Evolutionary conservation across 1,140 invertebrate genomes (phyloP).

Genomic region (Diabrotica virgifera): DNA sequence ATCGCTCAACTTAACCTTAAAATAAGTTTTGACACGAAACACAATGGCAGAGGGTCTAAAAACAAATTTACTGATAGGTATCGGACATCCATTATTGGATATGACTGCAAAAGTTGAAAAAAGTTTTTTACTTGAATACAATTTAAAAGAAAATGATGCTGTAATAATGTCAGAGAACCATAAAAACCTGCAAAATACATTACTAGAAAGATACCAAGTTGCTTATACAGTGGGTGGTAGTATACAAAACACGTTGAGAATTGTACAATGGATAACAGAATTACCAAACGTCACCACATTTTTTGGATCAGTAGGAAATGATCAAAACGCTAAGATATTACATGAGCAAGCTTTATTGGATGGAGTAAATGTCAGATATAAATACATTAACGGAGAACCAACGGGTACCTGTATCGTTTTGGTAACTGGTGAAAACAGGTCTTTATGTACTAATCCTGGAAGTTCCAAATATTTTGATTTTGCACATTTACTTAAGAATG

Average conservation of each 20-base stretch:
- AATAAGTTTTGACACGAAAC: too few relatives aligned
- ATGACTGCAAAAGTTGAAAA: conserved; percentile 82
- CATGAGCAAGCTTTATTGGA: conserved; percentile 74
- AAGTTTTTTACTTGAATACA: conserved; percentile 81
- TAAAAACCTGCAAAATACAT: conserved; percentile 79
- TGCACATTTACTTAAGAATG: conserved; percentile 74
- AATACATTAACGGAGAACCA: conserved; percentile 69
- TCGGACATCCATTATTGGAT: conserved; percentile 96
- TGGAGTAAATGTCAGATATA: conserved; percentile 87
- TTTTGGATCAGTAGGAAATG: conserved; percentile 92
- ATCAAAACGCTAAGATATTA: conserved; percentile 87
- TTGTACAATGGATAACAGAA: conserved; percentile 89
- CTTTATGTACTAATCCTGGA: conserved; percentile 91
- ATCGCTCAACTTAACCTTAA: too few relatives aligned
- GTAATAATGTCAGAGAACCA: conserved; percentile 92
- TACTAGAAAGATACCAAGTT: conserved; percentile 68
- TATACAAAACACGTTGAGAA: conserved; percentile 89
- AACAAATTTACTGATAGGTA: conserved; percentile 77
- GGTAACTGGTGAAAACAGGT: conserved; percentile 80
- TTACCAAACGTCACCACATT: conserved; percentile 79
- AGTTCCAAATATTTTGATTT: conserved; percentile 92
- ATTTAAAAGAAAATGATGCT: conserved; percentile 87
- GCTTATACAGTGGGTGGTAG: conserved; percentile 95
- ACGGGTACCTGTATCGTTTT: conserved; percentile 91
- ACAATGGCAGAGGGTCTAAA: conserved; percentile 42